Conservation (phyloP, 2,797 vertebrate species). For the Macropus fuliginosus region DNA sequence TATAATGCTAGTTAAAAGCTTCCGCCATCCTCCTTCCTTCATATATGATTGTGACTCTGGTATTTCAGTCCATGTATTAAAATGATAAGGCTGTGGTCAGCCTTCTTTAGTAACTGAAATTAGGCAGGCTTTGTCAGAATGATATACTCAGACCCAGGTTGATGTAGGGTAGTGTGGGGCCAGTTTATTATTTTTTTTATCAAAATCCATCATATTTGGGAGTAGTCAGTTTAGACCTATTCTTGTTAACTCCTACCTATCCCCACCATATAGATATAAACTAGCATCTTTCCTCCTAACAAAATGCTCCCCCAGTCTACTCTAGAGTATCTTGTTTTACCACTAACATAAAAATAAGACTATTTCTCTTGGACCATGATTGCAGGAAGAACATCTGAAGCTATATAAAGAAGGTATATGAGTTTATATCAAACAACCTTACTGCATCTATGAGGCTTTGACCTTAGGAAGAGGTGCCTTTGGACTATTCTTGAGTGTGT, state of each 20-base stretch:
- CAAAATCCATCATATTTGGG: background rate
- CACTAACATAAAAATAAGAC: background rate
- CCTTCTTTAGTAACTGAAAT: background rate
- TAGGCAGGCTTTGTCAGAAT: background rate
- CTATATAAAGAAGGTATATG: background rate
- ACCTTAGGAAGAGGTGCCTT: background rate
- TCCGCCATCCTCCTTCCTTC: background rate
- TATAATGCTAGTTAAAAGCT: background rate
- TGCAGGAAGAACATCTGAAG: background rate
- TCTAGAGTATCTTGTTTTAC: background rate
- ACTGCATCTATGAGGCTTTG: background rate
- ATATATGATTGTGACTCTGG: background rate
- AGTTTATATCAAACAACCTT: background rate
- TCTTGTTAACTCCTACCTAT: background rate
- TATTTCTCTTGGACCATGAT: background rate
- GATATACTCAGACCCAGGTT: background rate
- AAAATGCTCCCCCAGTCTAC: background rate
- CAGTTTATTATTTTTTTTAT: background rate
- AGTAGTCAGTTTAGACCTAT: background rate
- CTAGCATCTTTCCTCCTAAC: background rate
- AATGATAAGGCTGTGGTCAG: background rate
- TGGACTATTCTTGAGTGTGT: background rate
- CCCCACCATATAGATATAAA: background rate
- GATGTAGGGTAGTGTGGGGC: background rate
- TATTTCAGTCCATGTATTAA: background rate